Evolutionary conservation across 2,797 vertebrate genomes (phyloP).

Genomic region (Poeciliopsis paucimaculata): DNA sequence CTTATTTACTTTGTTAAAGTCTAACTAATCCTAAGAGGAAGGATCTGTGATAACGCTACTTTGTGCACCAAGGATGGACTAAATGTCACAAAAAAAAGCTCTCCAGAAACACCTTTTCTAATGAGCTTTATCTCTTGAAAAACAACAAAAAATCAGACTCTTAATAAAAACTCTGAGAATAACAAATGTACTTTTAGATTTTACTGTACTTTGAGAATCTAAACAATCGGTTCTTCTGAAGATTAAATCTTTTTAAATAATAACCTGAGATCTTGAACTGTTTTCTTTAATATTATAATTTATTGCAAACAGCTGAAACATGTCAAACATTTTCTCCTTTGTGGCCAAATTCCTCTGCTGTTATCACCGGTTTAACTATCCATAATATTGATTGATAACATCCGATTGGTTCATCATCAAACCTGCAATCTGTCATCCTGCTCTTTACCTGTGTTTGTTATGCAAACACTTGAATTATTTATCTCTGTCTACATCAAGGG

Average conservation of each 20-base stretch:
- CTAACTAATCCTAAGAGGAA: not conserved
- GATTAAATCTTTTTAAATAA: not conserved
- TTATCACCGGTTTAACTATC: not conserved
- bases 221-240: not conserved
- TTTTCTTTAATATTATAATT: not conserved
- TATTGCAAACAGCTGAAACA: not conserved
- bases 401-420: slow-evolving; percentile 1
- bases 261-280: not conserved
- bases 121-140: not conserved
- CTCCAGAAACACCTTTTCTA: not conserved
- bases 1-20: not conserved
- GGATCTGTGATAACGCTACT: not conserved
- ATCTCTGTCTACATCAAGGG: slow-evolving; percentile 26
- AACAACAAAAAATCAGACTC: not conserved
- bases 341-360: not conserved
- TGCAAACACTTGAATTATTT: slow-evolving; percentile 51
- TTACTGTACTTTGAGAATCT: not conserved
- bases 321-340: not conserved
- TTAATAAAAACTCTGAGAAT: not conserved
- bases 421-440: slow-evolving; percentile 16
- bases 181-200: not conserved
- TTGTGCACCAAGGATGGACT: not conserved
- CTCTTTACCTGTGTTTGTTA: slow-evolving; percentile 6
- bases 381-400: slow-evolving; percentile 5
- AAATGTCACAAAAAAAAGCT: not conserved